A percentile compares a stretch with the other conserved stretches of the same genome.
Conservation (phyloP, 2,797 vertebrate species). For the Pangasius krempfi region DNA sequence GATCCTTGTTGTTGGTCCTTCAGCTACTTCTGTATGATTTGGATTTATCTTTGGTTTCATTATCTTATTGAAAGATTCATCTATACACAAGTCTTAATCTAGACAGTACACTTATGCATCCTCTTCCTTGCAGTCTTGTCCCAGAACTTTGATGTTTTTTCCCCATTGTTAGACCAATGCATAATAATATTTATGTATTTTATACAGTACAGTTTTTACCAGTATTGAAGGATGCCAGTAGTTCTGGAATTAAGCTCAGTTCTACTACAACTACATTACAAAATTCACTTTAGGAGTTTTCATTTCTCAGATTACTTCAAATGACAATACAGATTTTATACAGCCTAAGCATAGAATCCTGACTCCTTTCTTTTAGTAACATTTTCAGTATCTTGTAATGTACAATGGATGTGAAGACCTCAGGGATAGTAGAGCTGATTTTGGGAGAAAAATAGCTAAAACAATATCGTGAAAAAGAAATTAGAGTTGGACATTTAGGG, state of each 20-base stretch:
- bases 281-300: not conserved
- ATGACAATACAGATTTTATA: not conserved
- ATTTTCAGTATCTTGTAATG: not conserved
- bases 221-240: not conserved
- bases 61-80: not conserved
- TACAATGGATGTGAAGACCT: not conserved
- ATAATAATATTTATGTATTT: not conserved
- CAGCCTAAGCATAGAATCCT: not conserved
- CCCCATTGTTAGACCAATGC: not conserved
- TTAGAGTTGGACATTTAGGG: conserved; percentile 8
- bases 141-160: not conserved
- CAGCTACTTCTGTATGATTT: not conserved
- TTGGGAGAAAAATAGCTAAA: not conserved
- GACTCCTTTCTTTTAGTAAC: not conserved
- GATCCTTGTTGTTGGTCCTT: not conserved
- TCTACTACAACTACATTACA: not conserved
- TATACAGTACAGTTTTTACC: not conserved
- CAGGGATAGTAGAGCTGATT: not conserved
- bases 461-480: conserved; percentile 10
- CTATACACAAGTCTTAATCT: not conserved
- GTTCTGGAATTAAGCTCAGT: not conserved
- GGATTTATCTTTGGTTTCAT: not conserved
- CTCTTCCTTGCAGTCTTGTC: not conserved
- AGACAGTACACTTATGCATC: not conserved
- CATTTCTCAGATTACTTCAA: not conserved